Evolutionary conservation across 2,888 invertebrate genomes (phyloP).

Genomic region (Lampropteryx suffumata): DNA sequence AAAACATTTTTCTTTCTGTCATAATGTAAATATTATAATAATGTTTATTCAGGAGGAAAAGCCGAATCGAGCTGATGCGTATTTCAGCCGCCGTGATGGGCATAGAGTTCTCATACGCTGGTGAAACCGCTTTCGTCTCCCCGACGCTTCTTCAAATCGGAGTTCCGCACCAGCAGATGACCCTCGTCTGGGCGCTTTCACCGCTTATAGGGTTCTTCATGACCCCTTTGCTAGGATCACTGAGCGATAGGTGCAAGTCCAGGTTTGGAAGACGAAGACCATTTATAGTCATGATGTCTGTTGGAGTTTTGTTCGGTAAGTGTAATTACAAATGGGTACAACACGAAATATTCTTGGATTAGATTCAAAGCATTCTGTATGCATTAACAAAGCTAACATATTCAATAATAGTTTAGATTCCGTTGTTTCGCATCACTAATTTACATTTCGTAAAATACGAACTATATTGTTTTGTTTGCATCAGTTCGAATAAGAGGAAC

Average conservation of each 20-base stretch:
- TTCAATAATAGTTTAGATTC: too few species aligned
- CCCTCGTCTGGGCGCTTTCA: constrained; percentile 96
- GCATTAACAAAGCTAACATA: too few species aligned
- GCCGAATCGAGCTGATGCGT: constrained; percentile 90
- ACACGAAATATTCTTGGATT: too few species aligned
- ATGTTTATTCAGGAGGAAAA: constrained; percentile 86
- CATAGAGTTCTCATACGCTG: constrained; percentile 98
- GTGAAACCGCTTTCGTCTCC: constrained; percentile 98
- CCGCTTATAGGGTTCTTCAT: constrained; percentile 97
- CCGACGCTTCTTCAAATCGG: constrained; percentile 96
- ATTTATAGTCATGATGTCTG: constrained; percentile 93
- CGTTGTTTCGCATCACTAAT: too few species aligned
- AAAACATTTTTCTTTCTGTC: not conserved
- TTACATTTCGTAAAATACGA: too few species aligned
- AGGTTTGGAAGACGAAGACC: constrained; percentile 93
- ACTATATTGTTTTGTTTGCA: too few species aligned
- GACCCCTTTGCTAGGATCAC: constrained; percentile 94
- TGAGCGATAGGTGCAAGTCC: constrained; percentile 94
- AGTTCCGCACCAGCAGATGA: constrained; percentile 96
- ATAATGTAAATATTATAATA: not conserved
- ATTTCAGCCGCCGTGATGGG: constrained; percentile 98
- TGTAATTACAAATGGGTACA: not conserved
- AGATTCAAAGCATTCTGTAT: too few species aligned
- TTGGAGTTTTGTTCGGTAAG: constrained; percentile 94
- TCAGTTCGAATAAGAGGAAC: too few species aligned